phyloP scores from a whole-genome alignment of 1,140 invertebrate species.

The Tachypleus tridentatus region DNA sequence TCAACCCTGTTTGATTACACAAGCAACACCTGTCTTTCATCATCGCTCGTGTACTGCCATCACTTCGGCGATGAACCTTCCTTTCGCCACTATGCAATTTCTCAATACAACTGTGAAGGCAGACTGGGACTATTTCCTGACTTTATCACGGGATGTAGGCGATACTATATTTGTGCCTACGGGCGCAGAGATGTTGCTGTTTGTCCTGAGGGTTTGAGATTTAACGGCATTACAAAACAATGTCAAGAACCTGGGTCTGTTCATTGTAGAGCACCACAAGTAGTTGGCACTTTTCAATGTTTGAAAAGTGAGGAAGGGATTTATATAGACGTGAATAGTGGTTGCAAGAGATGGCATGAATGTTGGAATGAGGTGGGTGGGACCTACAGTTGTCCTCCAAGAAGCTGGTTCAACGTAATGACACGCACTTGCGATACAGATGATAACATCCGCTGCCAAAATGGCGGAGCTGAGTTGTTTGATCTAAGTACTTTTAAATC shows the following conservation, averaged over 20 bases:
- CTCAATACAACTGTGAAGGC: not conserved
- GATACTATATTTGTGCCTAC: not conserved
- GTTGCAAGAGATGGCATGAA: slow-evolving; percentile 16
- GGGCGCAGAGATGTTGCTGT: not conserved
- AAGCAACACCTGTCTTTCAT: slow-evolving; percentile 10
- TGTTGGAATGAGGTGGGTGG: slow-evolving; percentile 13
- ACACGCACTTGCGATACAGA: not conserved
- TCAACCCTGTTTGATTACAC: slow-evolving; percentile 30
- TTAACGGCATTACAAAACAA: not conserved
- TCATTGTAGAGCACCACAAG: slow-evolving; percentile 10
- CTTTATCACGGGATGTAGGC: not conserved
- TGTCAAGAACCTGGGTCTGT: not conserved
- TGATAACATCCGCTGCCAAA: not conserved
- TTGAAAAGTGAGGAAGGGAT: slow-evolving; percentile 14
- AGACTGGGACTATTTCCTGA: not conserved
- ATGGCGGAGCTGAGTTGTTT: not conserved
- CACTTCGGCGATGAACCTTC: not conserved
- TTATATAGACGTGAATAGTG: slow-evolving; percentile 1
- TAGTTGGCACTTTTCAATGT: slow-evolving; percentile 15
- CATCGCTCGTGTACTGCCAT: slow-evolving; percentile 8
- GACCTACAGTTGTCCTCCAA: slow-evolving; percentile 13
- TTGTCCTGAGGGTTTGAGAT: not conserved
- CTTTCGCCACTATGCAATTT: not conserved
- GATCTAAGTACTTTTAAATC: not conserved
- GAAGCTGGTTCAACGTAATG: not conserved